phyloP scores from a whole-genome alignment of 2,113 vertebrate species.

The Thymallus thymallus region DNA sequence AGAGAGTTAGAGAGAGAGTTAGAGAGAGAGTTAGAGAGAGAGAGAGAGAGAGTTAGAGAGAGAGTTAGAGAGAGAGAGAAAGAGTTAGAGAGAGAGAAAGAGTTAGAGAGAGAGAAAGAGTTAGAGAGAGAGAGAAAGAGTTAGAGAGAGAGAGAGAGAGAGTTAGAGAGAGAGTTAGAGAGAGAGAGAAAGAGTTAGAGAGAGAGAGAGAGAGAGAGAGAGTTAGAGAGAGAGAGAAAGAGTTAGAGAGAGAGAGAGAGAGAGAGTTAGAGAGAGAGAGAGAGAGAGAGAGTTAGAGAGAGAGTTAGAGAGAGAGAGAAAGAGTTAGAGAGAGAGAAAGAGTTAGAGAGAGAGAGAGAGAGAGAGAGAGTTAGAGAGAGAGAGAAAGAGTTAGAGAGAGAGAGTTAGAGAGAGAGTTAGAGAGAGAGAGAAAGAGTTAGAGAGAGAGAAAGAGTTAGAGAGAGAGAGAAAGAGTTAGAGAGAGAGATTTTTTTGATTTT shows the following conservation, averaged over 20 bases:
- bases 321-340: slow-evolving; percentile 10
- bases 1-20: too few relatives aligned
- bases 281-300: slow-evolving; percentile 4
- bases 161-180: slow-evolving; percentile 10
- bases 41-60: slow-evolving; percentile 7
- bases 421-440: slow-evolving; percentile 11
- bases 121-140: slow-evolving; percentile 8
- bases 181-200: slow-evolving; percentile 9
- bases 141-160: slow-evolving; percentile 14
- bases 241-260: slow-evolving; percentile 12
- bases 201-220: slow-evolving; percentile 9
- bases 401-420: slow-evolving; percentile 12
- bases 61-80: slow-evolving; percentile 7
- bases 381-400: slow-evolving; percentile 7
- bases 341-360: slow-evolving; percentile 13
- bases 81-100: slow-evolving; percentile 12
- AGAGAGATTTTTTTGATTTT: too few relatives aligned
- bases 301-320: slow-evolving; percentile 9
- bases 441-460: slow-evolving; percentile 8
- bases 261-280: slow-evolving; percentile 13
- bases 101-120: slow-evolving; percentile 5
- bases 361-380: slow-evolving; percentile 13
- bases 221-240: slow-evolving; percentile 13
- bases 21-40: too few relatives aligned
- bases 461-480: slow-evolving; percentile 8